Evolutionary conservation across 2,113 vertebrate genomes (phyloP), one percentile per base, ranked within the genome.

Genomic region (Sitta europaea): DNA sequence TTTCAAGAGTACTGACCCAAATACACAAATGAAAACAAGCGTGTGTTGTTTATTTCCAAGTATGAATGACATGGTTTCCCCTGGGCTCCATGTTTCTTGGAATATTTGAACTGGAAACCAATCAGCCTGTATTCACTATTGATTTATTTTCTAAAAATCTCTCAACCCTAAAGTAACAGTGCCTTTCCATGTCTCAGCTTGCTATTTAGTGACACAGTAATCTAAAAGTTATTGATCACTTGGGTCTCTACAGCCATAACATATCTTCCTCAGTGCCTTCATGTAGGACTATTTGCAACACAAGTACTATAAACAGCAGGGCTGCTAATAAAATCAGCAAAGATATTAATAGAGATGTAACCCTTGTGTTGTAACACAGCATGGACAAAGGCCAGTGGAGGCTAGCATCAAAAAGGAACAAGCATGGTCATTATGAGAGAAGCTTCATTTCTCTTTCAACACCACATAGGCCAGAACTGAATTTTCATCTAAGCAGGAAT

Each of bases 221-320:
- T 96, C 88, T 95, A 96, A 96, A 95, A 90, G 91, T 88, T 92
- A 96, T 97, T 88, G 97, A 97, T 96, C 92, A 72, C 78, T 92
- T 75, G 91, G 79, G 87, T 88, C 70, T 95, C 87, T 75, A 71
- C 71, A 94, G 80, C 90, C 76, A 81, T 58, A 94, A 84, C 51
- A 77, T 58, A 73, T 65, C 82, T 94, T 94, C 61, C 33, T 70
- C 87, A 91, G 45, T 67, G 91, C 86, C 91, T 89, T 76, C 85
- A 59, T 71, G 51, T 29, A 92, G 74, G 77, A 54, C 54, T 83
- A 71, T 90, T 77, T 86, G 63, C 88, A 86, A 59, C 70, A 25
- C 12, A 51, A 84, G 28, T 70, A 48, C 58, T 35, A n/a, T 61
- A 77, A 96, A 45, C 0, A 1, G 43, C 81, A 67, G 63, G 21